Conservation (phyloP, 2,113 vertebrate species). For the Notiomystis cincta region DNA sequence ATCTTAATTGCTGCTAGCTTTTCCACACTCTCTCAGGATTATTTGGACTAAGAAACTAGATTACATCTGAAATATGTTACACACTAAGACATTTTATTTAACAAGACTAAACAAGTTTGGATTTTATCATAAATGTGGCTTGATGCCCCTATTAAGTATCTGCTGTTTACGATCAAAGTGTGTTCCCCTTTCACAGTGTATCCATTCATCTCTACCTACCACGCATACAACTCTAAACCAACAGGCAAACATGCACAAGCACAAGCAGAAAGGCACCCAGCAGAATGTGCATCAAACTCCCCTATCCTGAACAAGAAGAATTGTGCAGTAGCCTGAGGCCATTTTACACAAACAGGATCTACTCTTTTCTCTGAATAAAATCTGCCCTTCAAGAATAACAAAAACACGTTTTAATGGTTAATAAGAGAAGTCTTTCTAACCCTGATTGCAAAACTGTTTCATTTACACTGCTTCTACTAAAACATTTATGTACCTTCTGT, state of each 20-base stretch:
- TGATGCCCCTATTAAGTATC: slow-evolving; percentile 39
- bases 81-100: slow-evolving; percentile 39
- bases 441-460: not conserved
- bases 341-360: not conserved
- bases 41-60: slow-evolving; percentile 54
- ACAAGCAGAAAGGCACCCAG: not conserved
- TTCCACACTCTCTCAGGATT: slow-evolving; percentile 51
- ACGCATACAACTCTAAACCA: not conserved
- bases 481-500: slow-evolving; percentile 68
- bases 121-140: slow-evolving; percentile 49
- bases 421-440: not conserved
- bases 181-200: not conserved
- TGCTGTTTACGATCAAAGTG: slow-evolving; percentile 12
- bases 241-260: not conserved
- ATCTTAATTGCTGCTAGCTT: slow-evolving; percentile 61
- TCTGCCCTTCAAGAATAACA: not conserved
- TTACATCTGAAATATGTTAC: slow-evolving; percentile 55
- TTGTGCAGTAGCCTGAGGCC: not conserved
- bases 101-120: slow-evolving; percentile 57
- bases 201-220: not conserved
- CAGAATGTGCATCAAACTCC: not conserved
- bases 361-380: not conserved
- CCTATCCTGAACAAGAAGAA: not conserved
- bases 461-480: not conserved
- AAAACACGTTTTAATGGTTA: not conserved